These are phyloP conservation scores for Chinchilla lanigera DNA, from an alignment of 2,113 vertebrate genomes.

Conservation along the genomic window DNA sequence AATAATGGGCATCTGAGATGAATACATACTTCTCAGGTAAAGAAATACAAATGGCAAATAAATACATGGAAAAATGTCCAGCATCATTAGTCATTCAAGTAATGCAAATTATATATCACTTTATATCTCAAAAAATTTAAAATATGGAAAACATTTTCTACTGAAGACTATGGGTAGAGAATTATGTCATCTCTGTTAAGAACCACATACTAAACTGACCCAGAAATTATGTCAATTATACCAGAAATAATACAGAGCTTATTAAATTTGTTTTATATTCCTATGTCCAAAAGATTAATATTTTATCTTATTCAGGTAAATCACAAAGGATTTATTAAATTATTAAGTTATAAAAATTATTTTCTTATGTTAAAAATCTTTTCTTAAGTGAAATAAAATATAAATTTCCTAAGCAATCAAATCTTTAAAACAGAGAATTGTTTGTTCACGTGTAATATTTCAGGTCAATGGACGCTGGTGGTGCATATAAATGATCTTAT, in stretches of 20 bases:
- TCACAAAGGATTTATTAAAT: not conserved
- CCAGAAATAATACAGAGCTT: not conserved
- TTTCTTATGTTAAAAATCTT: not conserved
- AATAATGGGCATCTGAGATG: no score
- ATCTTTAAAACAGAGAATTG: not conserved
- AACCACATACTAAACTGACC: not conserved
- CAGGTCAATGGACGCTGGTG: not conserved
- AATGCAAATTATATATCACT: not conserved
- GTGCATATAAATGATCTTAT: not conserved
- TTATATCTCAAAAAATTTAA: conserved; percentile 36
- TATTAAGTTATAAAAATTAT: no score
- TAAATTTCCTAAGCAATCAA: conserved; percentile 25
- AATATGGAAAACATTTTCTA: not conserved
- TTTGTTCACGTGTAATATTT: conserved; percentile 18
- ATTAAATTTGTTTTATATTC: not conserved
- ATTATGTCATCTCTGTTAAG: not conserved
- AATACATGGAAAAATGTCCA: no score
- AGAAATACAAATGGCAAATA: no score
- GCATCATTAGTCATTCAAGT: no score
- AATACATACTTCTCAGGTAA: no score
- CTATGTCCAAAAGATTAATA: not conserved
- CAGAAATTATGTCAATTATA: not conserved
- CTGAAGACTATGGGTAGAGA: not conserved
- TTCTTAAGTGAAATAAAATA: conserved; percentile 37
- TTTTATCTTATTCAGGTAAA: not conserved